These are phyloP conservation scores for Zosterops lateralis DNA, from an alignment of 2,113 vertebrate genomes.

Conservation along the genomic window DNA sequence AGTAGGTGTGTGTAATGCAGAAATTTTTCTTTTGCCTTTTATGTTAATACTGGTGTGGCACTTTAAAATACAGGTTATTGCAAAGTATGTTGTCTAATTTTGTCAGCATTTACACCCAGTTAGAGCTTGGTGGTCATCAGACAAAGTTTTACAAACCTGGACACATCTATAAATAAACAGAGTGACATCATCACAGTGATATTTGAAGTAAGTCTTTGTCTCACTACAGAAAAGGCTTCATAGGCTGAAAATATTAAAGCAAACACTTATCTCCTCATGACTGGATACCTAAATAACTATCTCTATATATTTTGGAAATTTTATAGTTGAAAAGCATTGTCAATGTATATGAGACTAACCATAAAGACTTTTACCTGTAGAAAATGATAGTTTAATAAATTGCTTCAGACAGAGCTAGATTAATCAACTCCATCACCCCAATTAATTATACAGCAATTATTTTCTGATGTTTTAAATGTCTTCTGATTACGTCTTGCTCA, in stretches of 20 bases:
- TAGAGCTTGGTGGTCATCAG: not conserved
- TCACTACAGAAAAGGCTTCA: not conserved
- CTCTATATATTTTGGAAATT: not conserved
- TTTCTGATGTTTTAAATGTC: constrained; percentile 66
- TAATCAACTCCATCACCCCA: constrained; percentile 53
- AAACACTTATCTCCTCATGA: not conserved
- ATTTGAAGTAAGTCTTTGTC: not conserved
- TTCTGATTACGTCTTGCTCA: constrained; percentile 62
- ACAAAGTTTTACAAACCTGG: not conserved
- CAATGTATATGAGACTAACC: not conserved
- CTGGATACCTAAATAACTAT: not conserved
- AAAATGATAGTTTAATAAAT: constrained; percentile 38
- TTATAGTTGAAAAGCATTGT: not conserved
- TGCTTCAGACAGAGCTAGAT: constrained; percentile 30
- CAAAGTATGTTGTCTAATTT: not conserved
- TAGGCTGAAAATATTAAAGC: not conserved
- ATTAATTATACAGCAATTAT: constrained; percentile 68
- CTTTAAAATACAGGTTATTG: not conserved
- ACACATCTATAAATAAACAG: not conserved
- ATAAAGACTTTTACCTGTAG: constrained; percentile 28
- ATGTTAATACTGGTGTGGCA: not conserved
- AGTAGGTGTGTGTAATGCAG: not conserved
- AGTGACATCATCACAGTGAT: not conserved
- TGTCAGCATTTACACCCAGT: not conserved
- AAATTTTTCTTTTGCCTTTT: not conserved